Evolutionary conservation across 2,888 invertebrate genomes (phyloP), one percentile per base, ranked within the genome.

Genomic region (Blastobasis adustella): DNA sequence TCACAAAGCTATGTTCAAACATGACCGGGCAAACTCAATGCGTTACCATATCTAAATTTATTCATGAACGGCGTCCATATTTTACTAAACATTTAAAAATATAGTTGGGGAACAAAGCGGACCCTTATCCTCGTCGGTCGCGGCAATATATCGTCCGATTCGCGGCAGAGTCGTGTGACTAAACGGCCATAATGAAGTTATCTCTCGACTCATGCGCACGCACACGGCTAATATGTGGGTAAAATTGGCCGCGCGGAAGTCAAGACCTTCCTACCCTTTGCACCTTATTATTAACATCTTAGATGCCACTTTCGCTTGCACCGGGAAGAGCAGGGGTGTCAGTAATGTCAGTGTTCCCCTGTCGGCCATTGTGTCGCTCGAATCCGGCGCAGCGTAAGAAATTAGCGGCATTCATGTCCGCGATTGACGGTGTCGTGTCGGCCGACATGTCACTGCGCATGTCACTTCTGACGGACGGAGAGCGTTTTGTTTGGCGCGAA

Each of bases 321-420:
- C 36, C 8, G 36, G 39, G 43, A 52, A 50, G 9, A 23, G 23
- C 46, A 51, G 50, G 56, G 56, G 56, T 53, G 56, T 51, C 46
- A 51, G 51, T 51, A 53, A 51, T 51, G 48, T 50, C 50, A 10
- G 42, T 49, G 5, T 48, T 41, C 23, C 23, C 23, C 23, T 23
- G 39, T 37, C 42, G 47, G 41, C 10, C 64, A 62, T 63, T 62
- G 66, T 61, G 70, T 72, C 71, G 75, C 76, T 79, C 75, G 67
- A 77, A 76, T 70, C 80, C 78, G 79, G 71, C 73, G 76, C 64
- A 79, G 79, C 85, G 84, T 82, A 82, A 81, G 83, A 76, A 88
- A 87, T 88, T 86, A 87, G 83, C 71, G 69, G 72, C 81, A 84
- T 84, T 87, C 79, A 85, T 77, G 75, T 73, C 73, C 61, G 56